Evolutionary conservation across 2,113 vertebrate species (phyloP), one percentile per base, ranked within the genome.

Genomic region (Centropus unirufus): DNA sequence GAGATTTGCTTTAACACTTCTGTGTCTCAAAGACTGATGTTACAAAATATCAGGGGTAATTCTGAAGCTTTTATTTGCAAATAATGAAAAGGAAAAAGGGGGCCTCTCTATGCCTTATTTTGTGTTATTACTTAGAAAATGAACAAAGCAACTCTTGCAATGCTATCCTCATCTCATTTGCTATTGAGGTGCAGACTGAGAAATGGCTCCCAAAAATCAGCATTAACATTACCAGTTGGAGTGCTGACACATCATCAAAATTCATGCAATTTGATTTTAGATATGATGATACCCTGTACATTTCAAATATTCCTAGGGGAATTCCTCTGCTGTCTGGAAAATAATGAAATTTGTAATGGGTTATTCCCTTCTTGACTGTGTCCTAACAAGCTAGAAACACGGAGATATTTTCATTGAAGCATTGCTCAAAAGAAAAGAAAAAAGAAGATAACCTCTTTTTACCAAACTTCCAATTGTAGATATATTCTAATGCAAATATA

Each of bases 311-410:
- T 88, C 96, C 94, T 87, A 27, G 64, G 90, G 92, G 90, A 95
- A 59, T 92, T 90, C 62, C 26, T 52, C 39, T 90, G 20, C 55
- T 97, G 39, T 88, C 83, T 89, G 68, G 76, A 95, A 96, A 96
- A 92, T 97, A 95, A 94, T 93, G 94, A 96, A 94, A 72, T 39
- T 63, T 27, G 15, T 95, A 90, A 95, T 83, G 80, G 83, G 42
- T 81, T 94, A 92, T 92, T 94, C 90, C 92, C 86, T 90, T 92
- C 79, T 55, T 92, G 68, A 26, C 75, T 88, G 46, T 34, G 59
- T 73, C 75, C 82, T 83, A 88, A 93, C 67, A 86, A 94, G 85
- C 42, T 90, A 74, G 68, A 86, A 97, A 86, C 52, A 74, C 11
- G 14, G 26, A 22, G 34, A 13, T 70, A 74, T 62, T 90, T 80